Percentiles rank a stretch among this genome's conserved stretches.
Conservation (phyloP, 2,113 vertebrate genomes). For the Melanerpes formicivorus region DNA sequence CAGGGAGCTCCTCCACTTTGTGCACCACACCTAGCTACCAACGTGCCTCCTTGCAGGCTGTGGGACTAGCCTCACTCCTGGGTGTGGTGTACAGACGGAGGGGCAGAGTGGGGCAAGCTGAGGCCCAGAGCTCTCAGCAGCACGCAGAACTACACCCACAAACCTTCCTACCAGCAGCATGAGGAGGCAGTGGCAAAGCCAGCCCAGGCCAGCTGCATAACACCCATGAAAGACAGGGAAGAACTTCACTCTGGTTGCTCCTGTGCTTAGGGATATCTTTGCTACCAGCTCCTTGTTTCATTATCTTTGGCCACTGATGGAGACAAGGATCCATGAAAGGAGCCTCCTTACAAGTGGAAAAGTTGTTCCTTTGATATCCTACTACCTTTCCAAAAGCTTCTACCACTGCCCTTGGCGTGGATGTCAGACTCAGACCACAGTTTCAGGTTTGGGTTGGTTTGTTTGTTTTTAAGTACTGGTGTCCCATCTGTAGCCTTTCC, state of each 20-base stretch:
- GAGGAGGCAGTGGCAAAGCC: not conserved
- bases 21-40: too few relatives aligned
- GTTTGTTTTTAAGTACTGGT: not conserved
- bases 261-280: not conserved
- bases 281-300: not conserved
- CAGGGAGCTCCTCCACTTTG: too few relatives aligned
- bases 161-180: not conserved
- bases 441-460: not conserved
- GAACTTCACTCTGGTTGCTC: not conserved
- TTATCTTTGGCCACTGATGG: not conserved
- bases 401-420: not conserved
- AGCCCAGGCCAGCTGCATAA: not conserved
- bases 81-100: accelerated
- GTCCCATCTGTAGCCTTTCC: not conserved
- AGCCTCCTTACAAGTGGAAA: not conserved
- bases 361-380: not conserved
- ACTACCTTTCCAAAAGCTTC: not conserved
- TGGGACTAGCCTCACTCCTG: not conserved
- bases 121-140: not conserved
- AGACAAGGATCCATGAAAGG: not conserved
- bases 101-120: accelerated
- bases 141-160: not conserved
- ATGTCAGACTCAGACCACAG: not conserved
- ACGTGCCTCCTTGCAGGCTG: not conserved
- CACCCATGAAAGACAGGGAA: not conserved